A percentile compares a stretch with the other conserved stretches of the same genome.
These are phyloP conservation scores for Oscheius sp. DNA, from an alignment of 2,888 invertebrate species.

Conservation along the genomic window DNA sequence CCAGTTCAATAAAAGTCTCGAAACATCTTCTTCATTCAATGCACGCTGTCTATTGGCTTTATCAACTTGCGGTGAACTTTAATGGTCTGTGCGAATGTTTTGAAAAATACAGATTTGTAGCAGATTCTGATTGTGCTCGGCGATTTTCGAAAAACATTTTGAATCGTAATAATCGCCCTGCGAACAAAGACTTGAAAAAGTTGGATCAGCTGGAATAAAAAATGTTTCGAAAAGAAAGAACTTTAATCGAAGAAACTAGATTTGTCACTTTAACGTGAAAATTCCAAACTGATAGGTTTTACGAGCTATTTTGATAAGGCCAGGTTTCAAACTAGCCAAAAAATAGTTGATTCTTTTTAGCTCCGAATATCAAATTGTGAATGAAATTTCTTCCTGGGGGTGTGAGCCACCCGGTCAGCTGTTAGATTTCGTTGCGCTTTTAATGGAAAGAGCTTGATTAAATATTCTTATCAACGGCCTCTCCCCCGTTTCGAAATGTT, in stretches of 20 bases:
- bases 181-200: no score
- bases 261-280: not conserved
- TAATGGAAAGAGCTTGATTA: conserved; percentile 3
- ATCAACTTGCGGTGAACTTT: no score
- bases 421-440: not conserved
- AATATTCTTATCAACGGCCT: conserved; percentile 13
- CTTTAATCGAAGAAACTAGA: not conserved
- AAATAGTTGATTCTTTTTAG: not conserved
- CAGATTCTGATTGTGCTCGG: no score
- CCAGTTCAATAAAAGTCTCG: no score
- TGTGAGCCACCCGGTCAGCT: not conserved
- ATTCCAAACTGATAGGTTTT: not conserved
- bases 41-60: no score
- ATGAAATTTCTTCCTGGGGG: not conserved
- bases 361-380: not conserved
- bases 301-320: not conserved
- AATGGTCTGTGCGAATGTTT: no score
- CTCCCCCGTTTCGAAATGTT: conserved; percentile 1
- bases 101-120: no score
- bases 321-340: not conserved
- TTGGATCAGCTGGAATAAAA: not conserved
- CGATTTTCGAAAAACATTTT: no score
- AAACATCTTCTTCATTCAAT: no score
- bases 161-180: no score
- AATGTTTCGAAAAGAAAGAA: not conserved